Base-by-base conservation (phyloP, 2,888 invertebrate genomes). In the Microplitis deprimator region DNA sequence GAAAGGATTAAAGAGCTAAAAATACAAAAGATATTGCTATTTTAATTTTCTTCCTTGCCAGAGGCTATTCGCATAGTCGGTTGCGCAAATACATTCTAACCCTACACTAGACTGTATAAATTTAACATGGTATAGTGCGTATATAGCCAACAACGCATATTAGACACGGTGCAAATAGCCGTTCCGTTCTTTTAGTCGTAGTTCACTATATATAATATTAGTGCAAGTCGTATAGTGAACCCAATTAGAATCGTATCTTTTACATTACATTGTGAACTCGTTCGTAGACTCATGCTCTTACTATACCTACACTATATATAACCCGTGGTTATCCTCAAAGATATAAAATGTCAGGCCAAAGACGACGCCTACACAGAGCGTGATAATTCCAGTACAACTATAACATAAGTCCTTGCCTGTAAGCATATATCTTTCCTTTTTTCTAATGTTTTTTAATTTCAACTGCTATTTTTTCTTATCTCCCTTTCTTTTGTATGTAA, bases 191-290 rank as follows among this genome's bases (percentile, higher is more conserved):
- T 50, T 50, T 7, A 8, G 10, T 50, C 50, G 50, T 73, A 72
- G 64, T 38, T 67, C 75, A 59, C 70, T 72, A 77, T 79, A 78
- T 76, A 67, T 77, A 73, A 72, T 79, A 75, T 73, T 73, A 59
- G 61, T 73, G 75, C 77, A 70, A 79, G 73, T 13, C 70, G 74
- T 77, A 77, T 77, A 75, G 75, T 69, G 72, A 74, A 73, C 77
- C 50, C 64, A 68, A 40, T 17, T n/a, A 68, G 62, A 74, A 62
- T 71, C 62, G 77, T 81, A 79, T 82, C 82, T 82, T 80, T 79
- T 80, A 82, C 82, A 79, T 81, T 78, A 78, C 76, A 76, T 82
- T 80, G 80, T 40, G 67, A 75, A 73, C 76, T 65, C 64, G 60
- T 39, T 50, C 50, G 50, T 59, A 65, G 65, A 29, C 29, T 50